Evolutionary conservation across 2,113 vertebrate genomes (phyloP).

Genomic region (Meles meles): DNA sequence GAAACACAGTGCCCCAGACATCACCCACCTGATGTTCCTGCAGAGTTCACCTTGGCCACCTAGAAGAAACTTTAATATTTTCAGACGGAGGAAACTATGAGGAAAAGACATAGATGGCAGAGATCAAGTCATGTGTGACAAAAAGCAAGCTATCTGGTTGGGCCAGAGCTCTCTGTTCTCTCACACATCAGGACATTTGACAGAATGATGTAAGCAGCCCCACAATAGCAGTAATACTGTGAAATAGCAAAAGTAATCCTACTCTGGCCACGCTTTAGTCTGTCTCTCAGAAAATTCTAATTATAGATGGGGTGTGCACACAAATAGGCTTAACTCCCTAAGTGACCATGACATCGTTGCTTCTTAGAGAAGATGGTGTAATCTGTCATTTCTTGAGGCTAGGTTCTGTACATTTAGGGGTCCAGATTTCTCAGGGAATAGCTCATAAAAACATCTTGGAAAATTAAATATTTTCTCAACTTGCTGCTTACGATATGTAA

Average conservation of each 20-base stretch:
- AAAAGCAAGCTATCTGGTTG: not conserved
- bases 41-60: not conserved
- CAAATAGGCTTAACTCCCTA: slow-evolving; percentile 18
- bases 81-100: not conserved
- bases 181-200: not conserved
- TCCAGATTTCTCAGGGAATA: not conserved
- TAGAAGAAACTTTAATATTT: not conserved
- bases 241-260: slow-evolving; percentile 45
- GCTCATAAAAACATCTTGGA: not conserved
- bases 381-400: slow-evolving; percentile 23
- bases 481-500: not conserved
- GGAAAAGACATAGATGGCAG: not conserved
- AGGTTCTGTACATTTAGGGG: not conserved
- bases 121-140: not conserved
- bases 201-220: slow-evolving; percentile 16
- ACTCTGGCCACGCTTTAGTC: not conserved
- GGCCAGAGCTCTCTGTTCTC: not conserved
- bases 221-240: slow-evolving; percentile 23
- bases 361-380: slow-evolving; percentile 53
- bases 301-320: slow-evolving; percentile 11
- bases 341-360: slow-evolving; percentile 55
- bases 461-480: slow-evolving; percentile 16
- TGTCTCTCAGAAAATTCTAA: slow-evolving; percentile 38
- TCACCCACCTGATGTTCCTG: not conserved
- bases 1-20: not conserved